Base-by-base conservation (phyloP, 2,113 vertebrate species). In the Myanophis thanlyinensis region DNA sequence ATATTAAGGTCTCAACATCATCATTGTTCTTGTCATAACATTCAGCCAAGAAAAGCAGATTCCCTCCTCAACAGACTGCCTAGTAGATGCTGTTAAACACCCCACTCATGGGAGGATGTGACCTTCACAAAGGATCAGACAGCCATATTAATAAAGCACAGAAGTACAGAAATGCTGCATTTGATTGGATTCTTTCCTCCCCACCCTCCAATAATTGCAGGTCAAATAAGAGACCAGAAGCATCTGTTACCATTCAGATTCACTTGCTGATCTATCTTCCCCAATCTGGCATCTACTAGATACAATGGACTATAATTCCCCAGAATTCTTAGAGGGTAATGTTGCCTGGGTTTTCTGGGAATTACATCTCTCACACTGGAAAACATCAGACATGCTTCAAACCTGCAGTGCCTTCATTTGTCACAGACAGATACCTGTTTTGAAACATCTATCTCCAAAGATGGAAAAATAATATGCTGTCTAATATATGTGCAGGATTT, bases 61-160 rank as follows among this genome's bases (percentile, higher is more conserved):
- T 86, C 53, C n/a, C 80, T 85, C 73, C 47, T 49, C 88, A 93
- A 93, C 46, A 86, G 88, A 90, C 92, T 90, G 88, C 92, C 30
- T 85, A 25, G 23, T 62, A 86, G 89, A 93, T 93, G 88, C 92
- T 86, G 89, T 92, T 93, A 93, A 90, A 89, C 54, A 86, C 80
- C 49, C 30, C 46, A 27, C 53, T 86, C 47, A 44, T 25, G 2
- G 53, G 46, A 15, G 6, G 80, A 93, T 93, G 15, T 90, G 88
- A 93, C 88, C 88, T 93, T 93, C 53, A 85, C n/a, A 86, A 27
- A 84, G 51, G 53, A 62, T 85, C 46, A 89, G 53, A 62, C 53
- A 22, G 80, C 12, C 18, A 48, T 51, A 25, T 62, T 89, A 40
- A 80, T 10, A 6, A 54, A 40, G 53, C 53, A n/a, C 47, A 59